Conservation (phyloP, 2,797 vertebrate species). For the Macrochelys suwanniensis region DNA sequence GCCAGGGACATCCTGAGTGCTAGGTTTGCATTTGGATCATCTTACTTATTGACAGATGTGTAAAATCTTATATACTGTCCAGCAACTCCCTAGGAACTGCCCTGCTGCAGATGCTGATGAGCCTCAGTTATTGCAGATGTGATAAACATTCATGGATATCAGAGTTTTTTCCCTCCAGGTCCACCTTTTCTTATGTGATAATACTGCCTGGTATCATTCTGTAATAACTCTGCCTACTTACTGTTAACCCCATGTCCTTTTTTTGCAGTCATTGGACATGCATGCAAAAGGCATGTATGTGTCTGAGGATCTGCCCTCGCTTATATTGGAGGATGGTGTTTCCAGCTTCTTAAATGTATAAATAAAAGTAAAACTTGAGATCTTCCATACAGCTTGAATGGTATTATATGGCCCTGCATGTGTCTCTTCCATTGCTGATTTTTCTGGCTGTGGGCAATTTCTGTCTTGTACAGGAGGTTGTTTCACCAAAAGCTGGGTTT, state of each 20-base stretch:
- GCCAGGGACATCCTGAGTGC: slow-evolving; percentile 48
- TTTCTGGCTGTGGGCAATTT: slow-evolving; percentile 35
- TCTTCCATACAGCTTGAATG: slow-evolving; percentile 48
- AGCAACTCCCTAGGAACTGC: slow-evolving; percentile 65
- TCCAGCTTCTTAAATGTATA: slow-evolving; percentile 59
- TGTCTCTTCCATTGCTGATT: slow-evolving; percentile 34
- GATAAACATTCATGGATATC: slow-evolving; percentile 32
- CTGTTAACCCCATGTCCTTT: slow-evolving; percentile 40
- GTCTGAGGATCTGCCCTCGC: slow-evolving; percentile 53
- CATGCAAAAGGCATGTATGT: slow-evolving; percentile 31
- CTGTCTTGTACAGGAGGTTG: background rate
- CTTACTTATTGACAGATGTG: slow-evolving; percentile 67
- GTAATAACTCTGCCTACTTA: slow-evolving; percentile 49
- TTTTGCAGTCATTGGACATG: background rate
- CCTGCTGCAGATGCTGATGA: slow-evolving; percentile 50
- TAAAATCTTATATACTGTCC: slow-evolving; percentile 75
- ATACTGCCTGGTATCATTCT: slow-evolving; percentile 58
- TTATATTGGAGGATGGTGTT: slow-evolving; percentile 57
- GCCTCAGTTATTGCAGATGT: slow-evolving; percentile 65
- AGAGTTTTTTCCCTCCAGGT: background rate
- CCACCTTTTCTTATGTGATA: slow-evolving; percentile 55
- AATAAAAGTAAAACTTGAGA: slow-evolving; percentile 64
- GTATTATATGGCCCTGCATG: slow-evolving; percentile 57
- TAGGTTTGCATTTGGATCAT: slow-evolving; percentile 72
- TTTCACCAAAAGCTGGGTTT: slow-evolving; percentile 32